Evolutionary conservation across 2,888 invertebrate genomes (phyloP), one percentile per base, ranked within the genome.

Genomic region (Beris chalybata): DNA sequence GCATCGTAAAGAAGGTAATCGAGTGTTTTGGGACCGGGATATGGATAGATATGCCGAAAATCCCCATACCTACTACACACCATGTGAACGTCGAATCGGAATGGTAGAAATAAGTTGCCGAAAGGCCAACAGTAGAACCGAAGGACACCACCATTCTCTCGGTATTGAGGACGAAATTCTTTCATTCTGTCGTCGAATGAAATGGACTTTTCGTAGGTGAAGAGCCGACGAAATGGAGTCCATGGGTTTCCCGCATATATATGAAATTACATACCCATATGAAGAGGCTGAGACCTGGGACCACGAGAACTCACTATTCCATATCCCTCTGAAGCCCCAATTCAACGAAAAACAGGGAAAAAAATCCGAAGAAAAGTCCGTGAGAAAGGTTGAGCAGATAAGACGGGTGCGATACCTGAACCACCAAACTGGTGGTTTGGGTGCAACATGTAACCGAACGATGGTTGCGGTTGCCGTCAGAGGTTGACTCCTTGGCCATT

Each of bases 1-100:
- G 50, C 48, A 55, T 65, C 67, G 53, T 67, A 67, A 67, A 67
- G 67, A 65, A 67, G 65, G 67, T 67, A 67, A 67, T 67, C 67
- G 67, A 59, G 65, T 64, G 67, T 57, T 64, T 58, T 64, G 52
- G 58, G 67, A 64, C 52, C 45, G 45, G 15, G 15, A 30, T 53
- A 30, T 29, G 15, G 15, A 30, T 53, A 30, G 53, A 30, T 53
- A 53, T 53, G 53, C 30, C 53, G 29, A 47, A 47, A 30, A 53
- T 53, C 31, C 30, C 7, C 47, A 47, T 47, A 47, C 15, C n/a
- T 15, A 47, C 3, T 47, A 4, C n/a, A 47, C 5, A 22, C 22
- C 22, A 47, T 47, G n/a, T 29, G 44, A 45, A n/a, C n/a, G 64
- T 47, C 32, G 44, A 52, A 58, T 32, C 31, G 54, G 47, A 59